Percentiles rank a stretch among this genome's conserved stretches.
These are phyloP conservation scores for Gastrophysa polygoni DNA, from an alignment of 2,888 invertebrate genomes.

Conservation along the genomic window DNA sequence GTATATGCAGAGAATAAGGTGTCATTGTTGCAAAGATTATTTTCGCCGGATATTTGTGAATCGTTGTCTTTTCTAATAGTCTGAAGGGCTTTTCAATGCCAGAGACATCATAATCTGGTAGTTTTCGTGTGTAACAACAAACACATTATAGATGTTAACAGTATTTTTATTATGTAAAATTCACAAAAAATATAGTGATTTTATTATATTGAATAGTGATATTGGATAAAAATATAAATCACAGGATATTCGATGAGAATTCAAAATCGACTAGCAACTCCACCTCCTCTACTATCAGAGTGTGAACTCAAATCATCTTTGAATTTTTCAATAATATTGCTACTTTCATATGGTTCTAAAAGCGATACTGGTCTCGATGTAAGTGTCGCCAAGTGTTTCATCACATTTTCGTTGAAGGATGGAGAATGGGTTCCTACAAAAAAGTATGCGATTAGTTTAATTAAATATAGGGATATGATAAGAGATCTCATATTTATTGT, in stretches of 20 bases:
- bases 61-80: too few species aligned
- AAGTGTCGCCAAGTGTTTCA: slow-evolving; percentile 47
- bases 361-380: slow-evolving; percentile 45
- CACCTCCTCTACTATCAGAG: slow-evolving; percentile 76
- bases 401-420: slow-evolving; percentile 48
- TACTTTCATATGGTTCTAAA: slow-evolving; percentile 63
- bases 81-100: too few species aligned
- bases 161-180: not conserved
- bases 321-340: slow-evolving; percentile 71
- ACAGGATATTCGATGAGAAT: not conserved
- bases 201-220: too few species aligned
- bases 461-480: too few species aligned
- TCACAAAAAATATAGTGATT: not conserved
- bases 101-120: too few species aligned
- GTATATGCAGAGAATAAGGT: too few species aligned
- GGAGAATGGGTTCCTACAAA: slow-evolving; percentile 53
- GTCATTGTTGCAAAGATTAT: too few species aligned
- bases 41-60: too few species aligned
- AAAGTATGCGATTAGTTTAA: not conserved
- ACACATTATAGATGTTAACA: not conserved
- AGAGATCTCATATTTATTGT: too few species aligned
- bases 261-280: slow-evolving; percentile 66
- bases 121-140: too few species aligned
- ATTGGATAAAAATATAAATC: not conserved
- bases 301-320: slow-evolving; percentile 70